Conservation (phyloP, 2,113 vertebrate genomes). For the Acrocephalus kingi region DNA sequence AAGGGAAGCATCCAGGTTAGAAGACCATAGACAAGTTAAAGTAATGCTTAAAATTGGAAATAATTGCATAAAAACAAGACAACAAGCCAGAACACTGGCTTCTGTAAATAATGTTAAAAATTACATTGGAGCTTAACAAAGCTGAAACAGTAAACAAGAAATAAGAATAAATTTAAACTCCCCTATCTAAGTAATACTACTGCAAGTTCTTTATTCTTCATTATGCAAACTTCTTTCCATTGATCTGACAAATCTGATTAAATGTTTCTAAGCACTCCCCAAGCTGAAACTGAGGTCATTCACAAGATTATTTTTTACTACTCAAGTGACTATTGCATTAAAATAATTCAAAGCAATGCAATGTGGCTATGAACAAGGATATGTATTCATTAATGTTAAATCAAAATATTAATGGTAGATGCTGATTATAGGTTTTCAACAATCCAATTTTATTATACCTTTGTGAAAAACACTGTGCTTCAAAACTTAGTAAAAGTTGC, state of each 20-base stretch:
- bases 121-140: neutral
- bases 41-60: neutral
- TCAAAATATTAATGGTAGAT: neutral
- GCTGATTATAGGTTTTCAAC: neutral
- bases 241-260: slow-evolving; percentile 32
- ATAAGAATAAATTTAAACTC: neutral
- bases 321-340: neutral
- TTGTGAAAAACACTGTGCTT: neutral
- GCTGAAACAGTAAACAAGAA: neutral
- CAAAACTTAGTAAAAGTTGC: neutral
- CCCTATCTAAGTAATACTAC: neutral
- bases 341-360: neutral
- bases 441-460: neutral
- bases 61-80: neutral
- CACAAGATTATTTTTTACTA: neutral
- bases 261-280: slow-evolving; percentile 5
- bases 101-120: neutral
- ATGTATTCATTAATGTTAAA: neutral
- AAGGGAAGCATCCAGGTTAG: neutral
- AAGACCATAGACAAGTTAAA: neutral
- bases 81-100: neutral
- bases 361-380: neutral
- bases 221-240: slow-evolving; percentile 18
- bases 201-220: neutral
- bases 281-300: neutral